Evolutionary conservation across 2,888 invertebrate species (phyloP).

Genomic region (Reticulitermes lucifugus): DNA sequence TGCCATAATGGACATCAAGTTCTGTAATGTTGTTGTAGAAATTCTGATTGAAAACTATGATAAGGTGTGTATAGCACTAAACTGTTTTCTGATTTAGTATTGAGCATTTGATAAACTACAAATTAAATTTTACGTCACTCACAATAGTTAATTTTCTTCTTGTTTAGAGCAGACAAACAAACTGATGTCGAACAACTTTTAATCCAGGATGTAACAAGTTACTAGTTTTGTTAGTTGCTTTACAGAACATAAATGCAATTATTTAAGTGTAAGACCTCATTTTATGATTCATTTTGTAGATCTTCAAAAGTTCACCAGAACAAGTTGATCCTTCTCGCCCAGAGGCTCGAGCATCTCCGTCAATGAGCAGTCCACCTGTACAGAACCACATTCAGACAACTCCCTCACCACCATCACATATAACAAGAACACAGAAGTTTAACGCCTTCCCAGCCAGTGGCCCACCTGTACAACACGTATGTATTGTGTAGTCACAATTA

Average conservation of each 20-base stretch:
- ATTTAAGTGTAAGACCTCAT: neutral
- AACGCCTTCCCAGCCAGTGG: conserved; percentile 44
- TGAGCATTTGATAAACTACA: no score
- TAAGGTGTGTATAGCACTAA: conserved; percentile 65
- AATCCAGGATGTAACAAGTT: no score
- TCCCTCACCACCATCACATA: conserved; percentile 53
- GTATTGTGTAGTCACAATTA: conserved; percentile 39
- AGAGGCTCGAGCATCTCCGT: conserved; percentile 15
- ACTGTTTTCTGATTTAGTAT: no score
- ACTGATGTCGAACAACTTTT: no score
- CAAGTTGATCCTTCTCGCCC: conserved; percentile 55
- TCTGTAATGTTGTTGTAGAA: conserved; percentile 98
- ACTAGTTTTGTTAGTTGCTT: no score
- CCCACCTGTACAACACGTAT: conserved; percentile 60
- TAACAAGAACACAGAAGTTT: conserved; percentile 51
- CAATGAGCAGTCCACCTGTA: neutral
- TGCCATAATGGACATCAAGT: conserved; percentile 98
- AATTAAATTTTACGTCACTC: no score
- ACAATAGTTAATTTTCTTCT: no score
- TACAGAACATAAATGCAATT: neutral
- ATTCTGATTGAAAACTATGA: conserved; percentile 92
- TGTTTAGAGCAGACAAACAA: no score
- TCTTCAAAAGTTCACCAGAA: conserved; percentile 68
- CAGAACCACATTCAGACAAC: conserved; percentile 59
- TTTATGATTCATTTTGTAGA: conserved; percentile 56